Evolutionary conservation across 2,797 vertebrate genomes (phyloP), one percentile per base, ranked within the genome.

Genomic region (Peromyscus aztecus): DNA sequence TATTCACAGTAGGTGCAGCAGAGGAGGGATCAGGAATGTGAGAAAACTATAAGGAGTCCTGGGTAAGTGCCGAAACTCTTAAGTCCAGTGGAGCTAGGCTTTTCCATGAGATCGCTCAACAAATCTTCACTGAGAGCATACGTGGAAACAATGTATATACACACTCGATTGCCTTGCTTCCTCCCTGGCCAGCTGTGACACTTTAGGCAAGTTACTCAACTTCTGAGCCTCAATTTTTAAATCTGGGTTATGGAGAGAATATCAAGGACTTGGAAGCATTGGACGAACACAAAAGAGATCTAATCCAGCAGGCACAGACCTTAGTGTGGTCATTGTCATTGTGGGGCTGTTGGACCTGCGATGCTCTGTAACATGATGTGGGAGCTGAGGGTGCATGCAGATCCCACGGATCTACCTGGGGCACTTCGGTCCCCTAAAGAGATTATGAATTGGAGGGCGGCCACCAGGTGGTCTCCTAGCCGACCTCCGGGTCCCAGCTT

Each of bases 371-470:
- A 46, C 78, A 34, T 4, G 14, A 24, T 23, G 65, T 37, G 49
- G 61, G 49, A 46, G 49, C 37, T n/a, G 71, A 52, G 83, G 57
- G 73, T 49, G 73, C 21, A 24, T n/a, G 73, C 21, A 24, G 63
- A 2, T 8, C 34, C 31, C 89, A 40, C 1, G 29, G 29, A 29
- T 13, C 57, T 7, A 10, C n/a, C 19, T 10, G 12, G 40, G 3
- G 40, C 65, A 55, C 29, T 0, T 5, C 17, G 59, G 67, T n/a
- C 55, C 29, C 57, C 85, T 1, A 11, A 14, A 61, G 0, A 34
- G 40, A 27, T 0, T 3, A 61, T 10, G 1, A 61, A 71, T 1
- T 43, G 67, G 11, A 29, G 75, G n/a, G 29, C 2, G 2, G 27
- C 10, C 24, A 37, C 84, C 75, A 0, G 59, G 67, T 5, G 61